A percentile compares a stretch with the other conserved stretches of the same genome.
These are phyloP conservation scores for Gobius niger DNA, from an alignment of 2,113 vertebrate species.

Conservation along the genomic window DNA sequence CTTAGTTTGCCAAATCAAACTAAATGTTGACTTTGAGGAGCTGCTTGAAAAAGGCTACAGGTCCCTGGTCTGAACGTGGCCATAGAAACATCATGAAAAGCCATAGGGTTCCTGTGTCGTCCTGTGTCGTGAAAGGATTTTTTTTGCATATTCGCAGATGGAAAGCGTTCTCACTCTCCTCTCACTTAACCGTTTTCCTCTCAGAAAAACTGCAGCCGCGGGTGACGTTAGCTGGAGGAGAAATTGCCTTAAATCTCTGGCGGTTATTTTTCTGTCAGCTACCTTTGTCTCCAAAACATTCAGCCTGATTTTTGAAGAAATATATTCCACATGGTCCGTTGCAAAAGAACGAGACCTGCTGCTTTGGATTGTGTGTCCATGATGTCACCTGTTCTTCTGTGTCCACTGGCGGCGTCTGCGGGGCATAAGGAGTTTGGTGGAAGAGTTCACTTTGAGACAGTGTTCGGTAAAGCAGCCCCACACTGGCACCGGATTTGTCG, in stretches of 20 bases:
- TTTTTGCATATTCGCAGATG: too few relatives aligned
- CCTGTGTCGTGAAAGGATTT: too few relatives aligned
- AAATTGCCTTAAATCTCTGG: slow-evolving; percentile 31
- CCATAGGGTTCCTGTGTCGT: too few relatives aligned
- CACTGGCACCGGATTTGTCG: slow-evolving; percentile 25
- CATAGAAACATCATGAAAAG: too few relatives aligned
- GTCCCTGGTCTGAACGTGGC: too few relatives aligned
- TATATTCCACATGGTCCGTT: background rate
- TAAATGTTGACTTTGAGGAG: too few relatives aligned
- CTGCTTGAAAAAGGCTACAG: too few relatives aligned
- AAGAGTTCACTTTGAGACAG: slow-evolving; percentile 15
- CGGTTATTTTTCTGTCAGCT: slow-evolving; percentile 16
- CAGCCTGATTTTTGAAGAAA: background rate
- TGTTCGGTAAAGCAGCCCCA: slow-evolving; percentile 41
- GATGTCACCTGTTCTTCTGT: background rate
- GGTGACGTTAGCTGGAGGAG: slow-evolving; percentile 6
- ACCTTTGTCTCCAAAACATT: slow-evolving; percentile 3
- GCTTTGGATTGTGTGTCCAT: background rate
- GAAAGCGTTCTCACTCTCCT: too few relatives aligned
- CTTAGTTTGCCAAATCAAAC: too few relatives aligned
- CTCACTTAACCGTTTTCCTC: too few relatives aligned
- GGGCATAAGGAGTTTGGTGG: slow-evolving; percentile 8
- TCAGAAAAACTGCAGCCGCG: background rate
- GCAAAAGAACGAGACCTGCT: background rate
- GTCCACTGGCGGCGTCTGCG: slow-evolving; percentile 7